Evolutionary conservation across 1,140 invertebrate genomes (phyloP).

Genomic region (Odontomachus brunneus): DNA sequence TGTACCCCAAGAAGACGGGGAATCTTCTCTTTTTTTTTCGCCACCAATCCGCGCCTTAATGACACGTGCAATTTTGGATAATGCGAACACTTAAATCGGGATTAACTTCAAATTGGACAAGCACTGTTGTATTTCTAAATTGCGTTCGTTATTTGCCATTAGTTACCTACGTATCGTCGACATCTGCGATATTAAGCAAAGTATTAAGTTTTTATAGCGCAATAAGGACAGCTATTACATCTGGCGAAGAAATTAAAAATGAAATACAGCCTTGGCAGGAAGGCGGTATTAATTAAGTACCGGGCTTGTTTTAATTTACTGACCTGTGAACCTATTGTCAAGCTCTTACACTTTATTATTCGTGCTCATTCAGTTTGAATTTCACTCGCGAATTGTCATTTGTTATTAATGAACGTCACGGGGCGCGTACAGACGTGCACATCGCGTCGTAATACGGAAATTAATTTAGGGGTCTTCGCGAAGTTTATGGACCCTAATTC

Average conservation of each 20-base stretch:
- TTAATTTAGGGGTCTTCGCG: neutral
- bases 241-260: conserved; percentile 52
- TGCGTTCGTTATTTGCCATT: conserved; percentile 57
- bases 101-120: conserved; percentile 43
- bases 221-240: conserved; percentile 47
- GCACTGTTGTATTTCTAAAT: conserved; percentile 37
- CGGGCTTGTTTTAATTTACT: conserved; percentile 34
- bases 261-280: conserved; percentile 6
- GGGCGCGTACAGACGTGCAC: neutral
- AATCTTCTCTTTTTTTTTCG: conserved; percentile 25
- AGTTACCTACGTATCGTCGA: conserved; percentile 44
- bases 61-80: conserved; percentile 36
- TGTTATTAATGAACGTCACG: neutral
- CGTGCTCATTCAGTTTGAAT: conserved; percentile 30
- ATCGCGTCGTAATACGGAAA: neutral
- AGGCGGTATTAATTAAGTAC: conserved; percentile 51
- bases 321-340: conserved; percentile 17
- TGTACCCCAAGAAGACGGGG: neutral
- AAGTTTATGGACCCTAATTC: neutral
- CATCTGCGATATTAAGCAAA: conserved; percentile 54
- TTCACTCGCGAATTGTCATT: neutral
- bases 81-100: conserved; percentile 28
- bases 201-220: conserved; percentile 57
- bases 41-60: conserved; percentile 32
- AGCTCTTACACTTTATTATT: conserved; percentile 21